phyloP scores from a whole-genome alignment of 2,113 vertebrate species.

The Myiozetetes cayanensis region DNA sequence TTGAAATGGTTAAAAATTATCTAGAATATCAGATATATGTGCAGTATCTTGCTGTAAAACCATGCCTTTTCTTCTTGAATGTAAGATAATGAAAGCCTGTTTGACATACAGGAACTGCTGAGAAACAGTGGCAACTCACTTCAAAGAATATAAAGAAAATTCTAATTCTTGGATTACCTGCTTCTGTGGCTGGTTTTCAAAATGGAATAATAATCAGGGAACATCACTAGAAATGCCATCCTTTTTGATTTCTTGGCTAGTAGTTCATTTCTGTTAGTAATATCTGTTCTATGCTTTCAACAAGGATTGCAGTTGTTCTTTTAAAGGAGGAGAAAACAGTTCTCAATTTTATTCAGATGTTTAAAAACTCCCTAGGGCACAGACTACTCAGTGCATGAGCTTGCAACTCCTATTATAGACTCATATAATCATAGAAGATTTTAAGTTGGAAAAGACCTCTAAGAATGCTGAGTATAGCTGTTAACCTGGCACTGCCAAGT shows the following conservation, averaged over 20 bases:
- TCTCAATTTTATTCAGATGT: neutral
- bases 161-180: slow-evolving; percentile 38
- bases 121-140: slow-evolving; percentile 19
- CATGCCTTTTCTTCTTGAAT: neutral
- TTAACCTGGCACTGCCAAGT: neutral
- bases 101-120: slow-evolving; percentile 10
- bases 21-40: neutral
- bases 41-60: neutral
- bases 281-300: neutral
- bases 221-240: neutral
- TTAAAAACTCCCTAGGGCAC: neutral
- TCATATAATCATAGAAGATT: neutral
- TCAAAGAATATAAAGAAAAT: slow-evolving; percentile 43
- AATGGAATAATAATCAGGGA: slow-evolving; percentile 41
- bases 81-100: neutral
- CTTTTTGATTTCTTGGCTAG: slow-evolving; percentile 29
- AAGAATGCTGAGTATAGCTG: neutral
- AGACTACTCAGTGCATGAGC: neutral
- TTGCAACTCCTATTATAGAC: neutral
- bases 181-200: slow-evolving; percentile 6
- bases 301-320: neutral
- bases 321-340: slow-evolving; percentile 11
- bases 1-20: neutral
- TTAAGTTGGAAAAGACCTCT: neutral
- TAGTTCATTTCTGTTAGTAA: neutral